phyloP scores from a whole-genome alignment of 2,888 invertebrate species.

The Cheilosia variabilis region DNA sequence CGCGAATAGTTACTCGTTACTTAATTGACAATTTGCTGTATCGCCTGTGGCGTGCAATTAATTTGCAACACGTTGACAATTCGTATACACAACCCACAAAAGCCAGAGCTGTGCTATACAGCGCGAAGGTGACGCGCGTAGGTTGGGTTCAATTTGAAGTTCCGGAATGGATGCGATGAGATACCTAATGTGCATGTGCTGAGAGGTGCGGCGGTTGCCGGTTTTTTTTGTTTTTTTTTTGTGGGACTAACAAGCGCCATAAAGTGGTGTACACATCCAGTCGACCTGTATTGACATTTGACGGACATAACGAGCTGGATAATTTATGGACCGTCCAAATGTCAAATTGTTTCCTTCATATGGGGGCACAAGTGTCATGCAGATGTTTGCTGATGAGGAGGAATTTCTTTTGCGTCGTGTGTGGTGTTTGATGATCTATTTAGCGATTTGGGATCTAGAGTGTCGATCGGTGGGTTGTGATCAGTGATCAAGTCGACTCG shows the following conservation, averaged over 20 bases:
- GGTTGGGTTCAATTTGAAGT: slow-evolving; percentile 46
- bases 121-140: slow-evolving; percentile 28
- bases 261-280: neutral
- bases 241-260: slow-evolving; percentile 18
- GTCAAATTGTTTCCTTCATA: slow-evolving; percentile 7
- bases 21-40: slow-evolving; percentile 73
- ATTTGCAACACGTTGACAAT: slow-evolving; percentile 75
- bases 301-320: slow-evolving; percentile 10
- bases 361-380: slow-evolving; percentile 3
- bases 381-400: neutral
- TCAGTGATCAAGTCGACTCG: no score
- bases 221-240: neutral
- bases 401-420: neutral
- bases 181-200: neutral
- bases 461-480: no score
- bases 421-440: no score
- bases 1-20: slow-evolving; percentile 53
- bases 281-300: slow-evolving; percentile 12
- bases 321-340: slow-evolving; percentile 34
- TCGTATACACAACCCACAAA: slow-evolving; percentile 32
- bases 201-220: slow-evolving; percentile 17
- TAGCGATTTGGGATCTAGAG: no score
- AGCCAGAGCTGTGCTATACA: neutral
- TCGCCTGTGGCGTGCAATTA: slow-evolving; percentile 71
- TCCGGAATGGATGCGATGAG: slow-evolving; percentile 27